Evolutionary conservation across 2,797 vertebrate species (phyloP).

Genomic region (Austrolebias charrua): DNA sequence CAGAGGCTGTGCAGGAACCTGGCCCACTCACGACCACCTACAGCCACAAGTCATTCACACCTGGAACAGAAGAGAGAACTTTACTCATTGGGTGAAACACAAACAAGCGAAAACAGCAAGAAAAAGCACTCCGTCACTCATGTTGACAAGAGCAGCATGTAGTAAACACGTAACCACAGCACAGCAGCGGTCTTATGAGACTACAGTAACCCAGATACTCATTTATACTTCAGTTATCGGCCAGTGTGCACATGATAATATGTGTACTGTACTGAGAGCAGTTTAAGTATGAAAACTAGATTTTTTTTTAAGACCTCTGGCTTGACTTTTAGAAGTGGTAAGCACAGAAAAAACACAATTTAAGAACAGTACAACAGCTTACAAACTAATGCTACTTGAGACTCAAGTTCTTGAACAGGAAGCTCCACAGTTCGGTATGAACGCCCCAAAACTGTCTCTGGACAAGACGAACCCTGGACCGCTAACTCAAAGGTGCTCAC

Average conservation of each 20-base stretch:
- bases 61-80: slow-evolving; percentile 72
- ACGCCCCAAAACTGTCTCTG: slow-evolving; percentile 35
- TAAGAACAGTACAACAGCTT: slow-evolving; percentile 44
- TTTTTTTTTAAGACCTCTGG: not conserved
- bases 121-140: slow-evolving; percentile 60
- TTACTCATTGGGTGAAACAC: slow-evolving; percentile 51
- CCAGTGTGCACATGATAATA: slow-evolving; percentile 34
- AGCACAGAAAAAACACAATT: slow-evolving; percentile 18
- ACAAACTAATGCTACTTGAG: slow-evolving; percentile 12
- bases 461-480: slow-evolving; percentile 25
- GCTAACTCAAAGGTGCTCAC: slow-evolving; percentile 6
- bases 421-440: slow-evolving; percentile 42
- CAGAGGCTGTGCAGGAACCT: slow-evolving; percentile 73
- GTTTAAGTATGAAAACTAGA: not conserved
- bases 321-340: slow-evolving; percentile 3
- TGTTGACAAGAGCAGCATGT: slow-evolving; percentile 55
- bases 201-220: slow-evolving; percentile 48
- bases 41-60: slow-evolving; percentile 80
- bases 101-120: slow-evolving; percentile 58
- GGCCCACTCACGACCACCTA: slow-evolving; percentile 72
- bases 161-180: slow-evolving; percentile 50
- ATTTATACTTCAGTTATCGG: slow-evolving; percentile 53
- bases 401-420: slow-evolving; percentile 42
- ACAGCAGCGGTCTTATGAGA: slow-evolving; percentile 56
- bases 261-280: slow-evolving; percentile 18